Conservation (phyloP, 2,797 vertebrate species). For the Acanthis flammea region DNA sequence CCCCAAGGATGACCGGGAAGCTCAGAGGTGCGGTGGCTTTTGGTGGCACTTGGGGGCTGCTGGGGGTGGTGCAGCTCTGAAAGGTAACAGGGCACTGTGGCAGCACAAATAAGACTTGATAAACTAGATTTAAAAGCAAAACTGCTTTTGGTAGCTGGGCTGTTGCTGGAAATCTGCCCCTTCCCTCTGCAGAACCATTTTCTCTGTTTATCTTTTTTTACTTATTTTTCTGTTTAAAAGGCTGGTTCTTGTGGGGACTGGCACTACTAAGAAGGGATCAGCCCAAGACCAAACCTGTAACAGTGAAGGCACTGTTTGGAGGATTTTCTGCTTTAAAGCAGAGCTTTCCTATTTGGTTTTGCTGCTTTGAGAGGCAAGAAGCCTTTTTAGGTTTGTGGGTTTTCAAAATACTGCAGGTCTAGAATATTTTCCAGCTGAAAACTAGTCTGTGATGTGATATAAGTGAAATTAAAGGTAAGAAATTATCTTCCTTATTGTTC, state of each 20-base stretch:
- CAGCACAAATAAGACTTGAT: not conserved
- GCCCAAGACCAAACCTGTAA: not conserved
- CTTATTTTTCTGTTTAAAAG: not conserved
- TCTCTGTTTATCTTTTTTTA: fast-evolving
- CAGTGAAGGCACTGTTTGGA: not conserved
- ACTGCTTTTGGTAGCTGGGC: not conserved
- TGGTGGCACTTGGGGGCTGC: not conserved
- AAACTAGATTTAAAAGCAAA: not conserved
- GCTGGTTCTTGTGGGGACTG: not conserved
- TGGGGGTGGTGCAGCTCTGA: not conserved
- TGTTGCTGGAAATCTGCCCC: not conserved
- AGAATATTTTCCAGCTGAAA: not conserved
- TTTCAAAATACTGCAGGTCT: not conserved
- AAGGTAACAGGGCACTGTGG: not conserved
- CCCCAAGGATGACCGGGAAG: constrained; percentile 83
- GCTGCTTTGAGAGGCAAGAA: not conserved
- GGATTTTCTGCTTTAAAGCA: not conserved
- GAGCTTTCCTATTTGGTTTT: not conserved
- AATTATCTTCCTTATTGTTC: not conserved
- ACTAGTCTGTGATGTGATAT: not conserved
- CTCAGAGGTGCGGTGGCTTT: constrained; percentile 74
- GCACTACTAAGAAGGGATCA: not conserved
- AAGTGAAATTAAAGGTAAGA: not conserved
- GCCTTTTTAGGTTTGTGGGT: not conserved
- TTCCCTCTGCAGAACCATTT: not conserved